Percentiles rank a stretch among this genome's conserved stretches.
Evolutionary conservation across 2,797 vertebrate genomes (phyloP).

Genomic region (Serranus cabrilla): DNA sequence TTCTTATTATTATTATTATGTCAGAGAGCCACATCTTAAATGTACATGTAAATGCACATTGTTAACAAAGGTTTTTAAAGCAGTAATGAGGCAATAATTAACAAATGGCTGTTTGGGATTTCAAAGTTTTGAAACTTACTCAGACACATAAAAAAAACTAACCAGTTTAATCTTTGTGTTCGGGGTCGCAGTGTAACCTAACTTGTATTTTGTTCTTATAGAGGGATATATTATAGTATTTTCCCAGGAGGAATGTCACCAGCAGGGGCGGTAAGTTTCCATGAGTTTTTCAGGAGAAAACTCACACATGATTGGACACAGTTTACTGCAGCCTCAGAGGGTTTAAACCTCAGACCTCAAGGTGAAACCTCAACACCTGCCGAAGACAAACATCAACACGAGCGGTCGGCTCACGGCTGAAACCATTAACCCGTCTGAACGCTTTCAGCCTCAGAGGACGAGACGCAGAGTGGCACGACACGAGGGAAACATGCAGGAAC

Average conservation of each 20-base stretch:
- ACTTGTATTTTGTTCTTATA: neutral
- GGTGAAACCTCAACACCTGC: constrained; percentile 67
- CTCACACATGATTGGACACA: constrained; percentile 6
- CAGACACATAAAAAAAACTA: neutral
- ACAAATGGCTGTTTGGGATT: neutral
- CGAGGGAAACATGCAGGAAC: no score
- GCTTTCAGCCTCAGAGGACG: constrained; percentile 26
- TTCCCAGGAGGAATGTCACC: constrained; percentile 12
- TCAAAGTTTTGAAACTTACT: neutral
- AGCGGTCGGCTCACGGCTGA: constrained; percentile 48
- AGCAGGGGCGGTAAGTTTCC: constrained; percentile 30
- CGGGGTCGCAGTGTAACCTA: neutral
- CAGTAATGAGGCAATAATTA: neutral
- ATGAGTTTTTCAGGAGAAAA: neutral
- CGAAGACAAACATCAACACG: constrained; percentile 61
- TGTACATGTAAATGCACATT: no score
- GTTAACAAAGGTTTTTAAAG: neutral
- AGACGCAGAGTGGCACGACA: neutral
- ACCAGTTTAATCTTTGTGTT: neutral
- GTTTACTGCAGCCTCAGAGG: constrained; percentile 26
- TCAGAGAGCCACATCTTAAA: no score
- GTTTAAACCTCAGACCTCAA: constrained; percentile 64
- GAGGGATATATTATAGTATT: neutral
- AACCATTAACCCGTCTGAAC: constrained; percentile 45
- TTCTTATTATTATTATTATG: no score